Evolutionary conservation across 2,113 vertebrate genomes (phyloP).

Genomic region (Scomber scombrus): DNA sequence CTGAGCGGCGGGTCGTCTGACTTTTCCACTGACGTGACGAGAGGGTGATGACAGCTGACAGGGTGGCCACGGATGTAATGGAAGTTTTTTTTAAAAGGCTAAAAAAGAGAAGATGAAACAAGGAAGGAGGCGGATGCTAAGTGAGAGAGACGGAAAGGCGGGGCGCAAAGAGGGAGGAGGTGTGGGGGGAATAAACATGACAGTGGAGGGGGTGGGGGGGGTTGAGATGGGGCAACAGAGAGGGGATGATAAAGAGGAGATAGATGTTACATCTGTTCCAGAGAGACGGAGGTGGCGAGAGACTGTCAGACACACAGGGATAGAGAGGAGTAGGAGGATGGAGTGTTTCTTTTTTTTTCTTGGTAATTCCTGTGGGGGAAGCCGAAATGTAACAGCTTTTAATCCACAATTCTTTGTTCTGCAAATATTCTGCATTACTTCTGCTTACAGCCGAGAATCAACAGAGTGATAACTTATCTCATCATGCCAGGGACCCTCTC

Average conservation of each 20-base stretch:
- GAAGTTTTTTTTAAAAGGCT: slow-evolving; percentile 21
- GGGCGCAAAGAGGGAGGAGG: neutral
- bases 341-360: neutral
- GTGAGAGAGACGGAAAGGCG: neutral
- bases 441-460: neutral
- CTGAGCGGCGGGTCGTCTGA: slow-evolving; percentile 4
- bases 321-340: neutral
- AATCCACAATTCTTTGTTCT: slow-evolving; percentile 20
- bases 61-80: neutral
- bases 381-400: slow-evolving; percentile 6
- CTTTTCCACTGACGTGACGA: slow-evolving; percentile 28
- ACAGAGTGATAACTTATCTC: slow-evolving; percentile 11
- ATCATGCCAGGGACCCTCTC: neutral
- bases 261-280: slow-evolving; percentile 5
- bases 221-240: neutral
- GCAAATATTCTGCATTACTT: slow-evolving; percentile 11
- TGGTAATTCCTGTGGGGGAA: neutral
- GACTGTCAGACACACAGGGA: neutral
- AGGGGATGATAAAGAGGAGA: neutral
- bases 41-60: slow-evolving; percentile 19
- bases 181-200: neutral
- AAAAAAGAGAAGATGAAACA: neutral
- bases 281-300: neutral
- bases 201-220: too few relatives aligned
- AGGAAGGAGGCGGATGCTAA: neutral